These are phyloP conservation scores for Peromyscus eremicus DNA, from an alignment of 2,797 vertebrate genomes.

Conservation along the genomic window DNA sequence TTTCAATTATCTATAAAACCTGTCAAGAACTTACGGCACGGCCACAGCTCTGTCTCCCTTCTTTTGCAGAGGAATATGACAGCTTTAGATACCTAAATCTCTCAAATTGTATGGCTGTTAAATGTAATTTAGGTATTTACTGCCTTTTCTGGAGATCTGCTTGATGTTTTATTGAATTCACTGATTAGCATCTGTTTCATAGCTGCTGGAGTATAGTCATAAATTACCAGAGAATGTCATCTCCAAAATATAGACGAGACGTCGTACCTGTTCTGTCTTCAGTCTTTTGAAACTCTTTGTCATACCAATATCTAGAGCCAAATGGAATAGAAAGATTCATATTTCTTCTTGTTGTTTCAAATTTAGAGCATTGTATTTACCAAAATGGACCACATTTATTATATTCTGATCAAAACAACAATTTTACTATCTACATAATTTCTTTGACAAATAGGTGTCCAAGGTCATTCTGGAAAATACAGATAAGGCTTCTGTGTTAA, in stretches of 20 bases:
- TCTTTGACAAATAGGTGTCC: not conserved
- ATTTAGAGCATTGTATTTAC: not conserved
- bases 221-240: conserved; percentile 46
- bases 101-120: not conserved
- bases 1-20: not conserved
- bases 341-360: not conserved
- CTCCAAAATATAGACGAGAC: conserved; percentile 42
- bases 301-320: not conserved
- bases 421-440: not conserved
- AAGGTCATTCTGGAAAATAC: not conserved
- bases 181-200: conserved; percentile 70
- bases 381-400: not conserved
- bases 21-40: not conserved
- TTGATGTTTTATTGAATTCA: conserved; percentile 55
- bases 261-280: not conserved
- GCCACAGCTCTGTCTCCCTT: not conserved
- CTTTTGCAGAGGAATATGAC: not conserved
- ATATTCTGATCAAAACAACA: not conserved
- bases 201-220: conserved; percentile 29
- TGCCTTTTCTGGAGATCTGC: conserved; percentile 48
- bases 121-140: conserved; percentile 52
- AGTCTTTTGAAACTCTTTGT: conserved; percentile 6
- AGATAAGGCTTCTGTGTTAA: not conserved
- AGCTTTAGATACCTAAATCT: not conserved
- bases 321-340: not conserved